Conservation (phyloP, 2,113 vertebrate species). For the Leptobrachium ailaonicum region DNA sequence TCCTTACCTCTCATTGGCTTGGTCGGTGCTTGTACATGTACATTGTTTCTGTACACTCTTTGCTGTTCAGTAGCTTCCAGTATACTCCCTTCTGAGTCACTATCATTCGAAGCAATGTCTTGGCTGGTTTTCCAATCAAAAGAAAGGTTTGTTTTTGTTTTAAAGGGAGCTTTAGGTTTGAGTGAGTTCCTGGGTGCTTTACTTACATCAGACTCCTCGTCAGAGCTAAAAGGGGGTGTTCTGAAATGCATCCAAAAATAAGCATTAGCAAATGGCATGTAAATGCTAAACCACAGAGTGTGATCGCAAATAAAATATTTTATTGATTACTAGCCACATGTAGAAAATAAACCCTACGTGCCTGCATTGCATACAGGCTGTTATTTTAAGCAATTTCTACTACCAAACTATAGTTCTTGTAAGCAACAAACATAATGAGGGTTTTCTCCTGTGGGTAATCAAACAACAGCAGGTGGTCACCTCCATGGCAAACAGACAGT, state of each 20-base stretch:
- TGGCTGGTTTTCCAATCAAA: conserved; percentile 50
- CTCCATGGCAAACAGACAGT: no score
- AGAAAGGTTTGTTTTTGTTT: conserved; percentile 32
- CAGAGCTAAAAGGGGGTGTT: conserved; percentile 84
- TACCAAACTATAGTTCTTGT: no score
- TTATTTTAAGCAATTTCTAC: no score
- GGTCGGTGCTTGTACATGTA: conserved; percentile 61
- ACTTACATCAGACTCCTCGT: conserved; percentile 66
- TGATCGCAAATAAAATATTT: no score
- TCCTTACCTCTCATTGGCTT: conserved; percentile 65
- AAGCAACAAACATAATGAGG: no score
- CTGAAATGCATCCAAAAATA: conserved; percentile 56
- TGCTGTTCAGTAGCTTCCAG: conserved; percentile 62
- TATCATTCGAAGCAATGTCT: conserved; percentile 58
- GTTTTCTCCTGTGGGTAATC: no score
- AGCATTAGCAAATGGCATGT: no score
- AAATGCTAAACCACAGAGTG: no score
- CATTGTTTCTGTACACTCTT: conserved; percentile 54
- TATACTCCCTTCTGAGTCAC: conserved; percentile 66
- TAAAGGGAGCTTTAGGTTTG: conserved; percentile 40
- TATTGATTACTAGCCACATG: no score
- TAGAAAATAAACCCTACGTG: no score
- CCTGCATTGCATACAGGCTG: no score
- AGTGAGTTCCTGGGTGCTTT: not conserved
- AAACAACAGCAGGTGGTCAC: no score